Conservation (phyloP, 2,113 vertebrate species). For the Sialia sialis region DNA sequence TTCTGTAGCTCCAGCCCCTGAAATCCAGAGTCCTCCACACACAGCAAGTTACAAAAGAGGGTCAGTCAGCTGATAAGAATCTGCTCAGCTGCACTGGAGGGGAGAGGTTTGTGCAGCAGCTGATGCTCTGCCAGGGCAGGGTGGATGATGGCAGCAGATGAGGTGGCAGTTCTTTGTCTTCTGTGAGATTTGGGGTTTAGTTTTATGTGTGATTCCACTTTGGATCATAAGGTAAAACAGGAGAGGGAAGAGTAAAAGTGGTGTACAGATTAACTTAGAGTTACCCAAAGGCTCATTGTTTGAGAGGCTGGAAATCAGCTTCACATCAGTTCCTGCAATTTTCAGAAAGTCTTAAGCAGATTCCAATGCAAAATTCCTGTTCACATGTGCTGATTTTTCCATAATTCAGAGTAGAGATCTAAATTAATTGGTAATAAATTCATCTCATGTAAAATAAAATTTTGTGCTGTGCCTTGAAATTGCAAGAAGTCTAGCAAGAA, state of each 20-base stretch:
- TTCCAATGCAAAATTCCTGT: not conserved
- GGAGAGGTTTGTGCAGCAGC: not conserved
- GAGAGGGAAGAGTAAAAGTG: not conserved
- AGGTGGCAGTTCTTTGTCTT: not conserved
- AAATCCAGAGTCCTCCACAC: not conserved
- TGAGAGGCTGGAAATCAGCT: not conserved
- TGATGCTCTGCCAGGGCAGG: not conserved
- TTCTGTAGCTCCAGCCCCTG: not conserved
- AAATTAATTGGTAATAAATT: not conserved
- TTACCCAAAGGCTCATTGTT: not conserved
- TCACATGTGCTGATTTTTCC: not conserved
- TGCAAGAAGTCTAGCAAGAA: not conserved
- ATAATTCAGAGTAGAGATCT: not conserved
- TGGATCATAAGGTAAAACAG: not conserved
- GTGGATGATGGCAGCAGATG: not conserved
- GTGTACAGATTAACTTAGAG: not conserved
- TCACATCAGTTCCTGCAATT: not conserved
- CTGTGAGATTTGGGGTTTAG: not conserved
- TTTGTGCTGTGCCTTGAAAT: not conserved
- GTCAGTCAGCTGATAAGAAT: not conserved
- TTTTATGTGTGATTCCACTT: not conserved
- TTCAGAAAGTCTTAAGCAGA: not conserved
- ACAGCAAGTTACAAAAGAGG: not conserved
- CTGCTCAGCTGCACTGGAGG: not conserved
- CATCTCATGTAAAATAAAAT: not conserved